These are phyloP conservation scores for Rotaria magnacalcarata DNA, from an alignment of 2,888 invertebrate species.

Conservation along the genomic window DNA sequence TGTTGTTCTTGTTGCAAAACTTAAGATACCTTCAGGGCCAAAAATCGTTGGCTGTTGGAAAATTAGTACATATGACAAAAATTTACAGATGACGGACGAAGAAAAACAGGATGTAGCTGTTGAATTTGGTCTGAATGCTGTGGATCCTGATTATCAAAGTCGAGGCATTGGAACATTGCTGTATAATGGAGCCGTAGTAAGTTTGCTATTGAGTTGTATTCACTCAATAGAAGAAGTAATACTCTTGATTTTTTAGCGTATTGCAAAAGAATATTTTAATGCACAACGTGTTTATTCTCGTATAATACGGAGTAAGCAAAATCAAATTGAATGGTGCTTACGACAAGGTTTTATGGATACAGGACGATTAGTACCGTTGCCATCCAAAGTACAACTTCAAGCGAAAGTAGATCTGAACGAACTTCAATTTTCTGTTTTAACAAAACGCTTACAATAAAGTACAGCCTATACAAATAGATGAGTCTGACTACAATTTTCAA, in stretches of 20 bases:
- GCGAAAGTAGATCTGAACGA: background rate
- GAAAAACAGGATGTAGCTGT: background rate
- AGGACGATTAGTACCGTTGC: background rate
- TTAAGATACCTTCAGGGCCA: background rate
- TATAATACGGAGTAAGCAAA: background rate
- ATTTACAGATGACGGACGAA: background rate
- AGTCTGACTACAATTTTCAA: no score
- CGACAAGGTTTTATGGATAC: background rate
- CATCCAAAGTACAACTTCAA: background rate
- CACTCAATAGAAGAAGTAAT: no score
- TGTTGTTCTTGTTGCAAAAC: constrained; percentile 19
- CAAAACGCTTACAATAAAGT: background rate
- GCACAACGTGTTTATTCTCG: background rate
- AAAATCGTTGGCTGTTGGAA: background rate
- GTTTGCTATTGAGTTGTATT: background rate
- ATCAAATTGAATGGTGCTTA: background rate
- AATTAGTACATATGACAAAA: background rate
- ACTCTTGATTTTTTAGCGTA: background rate
- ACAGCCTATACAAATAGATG: no score
- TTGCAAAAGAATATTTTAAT: constrained; percentile 29
- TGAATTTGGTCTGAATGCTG: background rate
- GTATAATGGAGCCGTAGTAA: background rate
- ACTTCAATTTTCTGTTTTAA: background rate
- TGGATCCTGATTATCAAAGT: constrained; percentile 20
- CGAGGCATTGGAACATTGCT: background rate